Base-by-base conservation (phyloP, 1,140 invertebrate species). In the Rhynchophorus ferrugineus region DNA sequence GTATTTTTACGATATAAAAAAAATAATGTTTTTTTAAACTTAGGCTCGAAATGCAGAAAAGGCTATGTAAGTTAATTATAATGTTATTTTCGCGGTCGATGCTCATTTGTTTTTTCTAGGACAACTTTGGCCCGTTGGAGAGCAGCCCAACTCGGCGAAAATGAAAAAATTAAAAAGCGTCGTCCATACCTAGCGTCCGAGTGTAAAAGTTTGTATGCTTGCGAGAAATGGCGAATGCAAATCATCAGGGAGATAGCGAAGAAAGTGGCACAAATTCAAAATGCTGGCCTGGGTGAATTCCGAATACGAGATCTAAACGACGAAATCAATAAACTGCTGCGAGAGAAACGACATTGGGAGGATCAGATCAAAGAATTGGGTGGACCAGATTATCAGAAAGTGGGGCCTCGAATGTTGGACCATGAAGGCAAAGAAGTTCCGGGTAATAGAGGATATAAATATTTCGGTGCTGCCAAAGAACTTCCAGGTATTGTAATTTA, bases 261-360 rank as follows among this genome's bases (percentile, higher is more conserved):
- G 64, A 99, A 99, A 78, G 95, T 99, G n/a, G 87, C 95, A 13
- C 91, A 97, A 72, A 99, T 99, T 68, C 96, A 99, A 71, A 98
- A 98, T 77, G 95, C 97, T 63, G 96, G 96, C 59, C 75, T 99
- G 0, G 96, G 96, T 1, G 97, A 99, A 75, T 99, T 97, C 69
- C 81, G 95, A 29, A 93, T 99, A 58, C 75, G 97, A 22, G 97
- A 99, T 72, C 73, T 99, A 1, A 99, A 99, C 70, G 97, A 99
- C 75, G 96, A 99, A 74, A 99, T 99, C 48, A 99, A 99, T 68
- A 99, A 98, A 74, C 69, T 99, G 24, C 75, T 99, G 18, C 72
- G 95, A 54, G 93, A 98, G 69, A 92, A 91, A 69, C 77, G 91
- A 0, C 95, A 98, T 65, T 99, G 97, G 97, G 96, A 99, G 68